These are phyloP conservation scores for Poicephalus meyeri DNA, from an alignment of 2,113 vertebrate genomes.

Conservation along the genomic window DNA sequence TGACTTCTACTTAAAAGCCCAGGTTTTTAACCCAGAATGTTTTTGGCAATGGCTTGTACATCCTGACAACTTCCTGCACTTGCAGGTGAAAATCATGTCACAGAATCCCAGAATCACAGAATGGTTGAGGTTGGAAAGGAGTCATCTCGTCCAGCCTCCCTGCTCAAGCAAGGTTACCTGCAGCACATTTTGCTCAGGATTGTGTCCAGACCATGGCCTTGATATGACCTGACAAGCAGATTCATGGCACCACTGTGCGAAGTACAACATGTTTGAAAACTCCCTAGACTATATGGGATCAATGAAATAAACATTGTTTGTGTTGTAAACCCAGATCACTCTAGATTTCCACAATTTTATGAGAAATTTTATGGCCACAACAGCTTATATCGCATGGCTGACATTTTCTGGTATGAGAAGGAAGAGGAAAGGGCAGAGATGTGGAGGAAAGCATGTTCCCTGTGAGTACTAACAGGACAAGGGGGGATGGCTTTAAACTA, in stretches of 20 bases:
- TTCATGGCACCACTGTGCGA: not conserved
- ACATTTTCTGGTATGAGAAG: not conserved
- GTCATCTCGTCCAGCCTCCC: not conserved
- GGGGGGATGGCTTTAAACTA: not conserved
- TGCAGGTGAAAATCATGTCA: not conserved
- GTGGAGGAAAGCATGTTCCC: not conserved
- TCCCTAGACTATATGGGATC: not conserved
- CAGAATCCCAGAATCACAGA: not conserved
- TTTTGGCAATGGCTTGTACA: not conserved
- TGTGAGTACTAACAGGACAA: not conserved
- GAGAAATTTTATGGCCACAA: not conserved
- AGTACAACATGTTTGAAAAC: not conserved
- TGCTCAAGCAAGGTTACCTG: not conserved
- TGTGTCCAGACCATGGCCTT: not conserved
- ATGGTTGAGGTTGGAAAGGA: not conserved
- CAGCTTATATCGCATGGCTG: not conserved
- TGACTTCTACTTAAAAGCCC: not conserved
- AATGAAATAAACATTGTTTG: not conserved
- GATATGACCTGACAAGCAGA: not conserved
- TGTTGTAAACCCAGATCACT: not conserved
- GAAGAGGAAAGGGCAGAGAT: not conserved
- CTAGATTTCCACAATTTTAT: not conserved
- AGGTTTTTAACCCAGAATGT: not conserved
- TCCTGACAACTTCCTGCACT: not conserved
- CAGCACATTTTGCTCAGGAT: not conserved